Base-by-base conservation (phyloP, 1,140 invertebrate species). In the Drosophila parvula region DNA sequence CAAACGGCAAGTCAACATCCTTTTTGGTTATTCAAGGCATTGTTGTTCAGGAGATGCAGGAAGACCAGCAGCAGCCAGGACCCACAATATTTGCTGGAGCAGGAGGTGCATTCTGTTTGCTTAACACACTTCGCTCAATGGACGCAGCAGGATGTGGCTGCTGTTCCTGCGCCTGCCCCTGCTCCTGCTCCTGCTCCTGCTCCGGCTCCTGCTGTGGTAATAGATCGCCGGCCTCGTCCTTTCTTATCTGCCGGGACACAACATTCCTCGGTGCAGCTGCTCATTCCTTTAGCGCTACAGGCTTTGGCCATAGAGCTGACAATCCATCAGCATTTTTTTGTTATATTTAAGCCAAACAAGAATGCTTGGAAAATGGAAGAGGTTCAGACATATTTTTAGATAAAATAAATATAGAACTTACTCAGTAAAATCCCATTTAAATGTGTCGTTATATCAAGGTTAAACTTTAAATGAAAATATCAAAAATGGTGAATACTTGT, bases 1-100 rank as follows among this genome's bases (percentile, higher is more conserved):
- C 83, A 83, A 78, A 74, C 67, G 86, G 84, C 84, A 83, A 88
- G 83, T 89, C 84, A 89, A 88, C 83, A 88, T 88, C 83, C 83
- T 89, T 88, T 86, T 89, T 74, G 83, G 83, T 83, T 80, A 85
- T 63, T 88, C 74, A 68, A 76, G 73, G 56, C 74, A 77, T 73
- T 81, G 69, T 58, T 50, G 61, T 38, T 67, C 43, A 30, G 61
- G 27, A 55, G 69, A 27, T 45, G 41, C 59, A 70, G 57, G 27
- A 68, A 64, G 51, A 38, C 34, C 32, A 40, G 36, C 48, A 44
- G 63, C 45, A 53, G 27, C 22, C 30, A 41, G 60, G 47, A 63
- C 8, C 5, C 12, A 53, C 32, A 53, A 53, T 53, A 53, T 53
- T 53, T 53, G 55, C 32, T 28, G 74, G 40, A 27, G 58, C 43